A percentile compares a stretch with the other conserved stretches of the same genome.
phyloP scores from a whole-genome alignment of 2,888 invertebrate species.

The Pocota personata region DNA sequence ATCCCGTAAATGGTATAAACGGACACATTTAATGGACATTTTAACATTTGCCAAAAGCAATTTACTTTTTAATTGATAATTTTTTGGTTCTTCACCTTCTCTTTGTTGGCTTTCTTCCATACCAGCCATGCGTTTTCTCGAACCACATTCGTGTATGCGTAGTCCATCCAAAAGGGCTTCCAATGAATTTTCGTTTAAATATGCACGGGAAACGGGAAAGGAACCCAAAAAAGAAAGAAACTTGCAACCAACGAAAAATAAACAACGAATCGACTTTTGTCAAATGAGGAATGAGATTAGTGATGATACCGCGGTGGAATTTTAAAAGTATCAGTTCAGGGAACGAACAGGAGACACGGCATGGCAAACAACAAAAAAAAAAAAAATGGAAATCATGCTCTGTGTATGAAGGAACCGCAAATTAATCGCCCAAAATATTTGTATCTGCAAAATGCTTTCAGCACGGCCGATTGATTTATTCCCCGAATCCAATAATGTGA shows the following conservation, averaged over 20 bases:
- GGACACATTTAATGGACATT: constrained; percentile 74
- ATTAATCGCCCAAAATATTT: constrained; percentile 70
- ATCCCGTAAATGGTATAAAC: constrained; percentile 73
- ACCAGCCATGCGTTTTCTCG: constrained; percentile 17
- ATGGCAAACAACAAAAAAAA: neutral
- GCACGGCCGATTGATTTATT: constrained; percentile 72
- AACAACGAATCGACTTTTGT: constrained; percentile 66
- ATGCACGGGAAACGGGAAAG: constrained; percentile 22
- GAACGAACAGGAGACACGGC: constrained; percentile 23
- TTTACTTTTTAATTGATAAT: constrained; percentile 74
- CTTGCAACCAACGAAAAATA: neutral
- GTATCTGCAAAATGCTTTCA: constrained; percentile 74
- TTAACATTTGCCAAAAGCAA: constrained; percentile 74
- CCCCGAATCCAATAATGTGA: constrained; percentile 70
- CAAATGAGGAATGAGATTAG: constrained; percentile 72
- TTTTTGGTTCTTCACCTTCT: constrained; percentile 18
- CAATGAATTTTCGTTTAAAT: constrained; percentile 47
- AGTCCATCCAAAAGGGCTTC: constrained; percentile 44
- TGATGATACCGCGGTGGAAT: constrained; percentile 68
- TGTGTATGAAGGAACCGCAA: constrained; percentile 48
- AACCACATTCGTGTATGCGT: constrained; percentile 48
- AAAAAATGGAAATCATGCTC: constrained; percentile 34
- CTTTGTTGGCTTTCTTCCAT: constrained; percentile 7
- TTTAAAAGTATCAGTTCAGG: constrained; percentile 61
- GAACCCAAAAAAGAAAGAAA: neutral